Evolutionary conservation across 2,888 invertebrate species (phyloP), one percentile per base, ranked within the genome.

Genomic region (Cataglyphis albicans): DNA sequence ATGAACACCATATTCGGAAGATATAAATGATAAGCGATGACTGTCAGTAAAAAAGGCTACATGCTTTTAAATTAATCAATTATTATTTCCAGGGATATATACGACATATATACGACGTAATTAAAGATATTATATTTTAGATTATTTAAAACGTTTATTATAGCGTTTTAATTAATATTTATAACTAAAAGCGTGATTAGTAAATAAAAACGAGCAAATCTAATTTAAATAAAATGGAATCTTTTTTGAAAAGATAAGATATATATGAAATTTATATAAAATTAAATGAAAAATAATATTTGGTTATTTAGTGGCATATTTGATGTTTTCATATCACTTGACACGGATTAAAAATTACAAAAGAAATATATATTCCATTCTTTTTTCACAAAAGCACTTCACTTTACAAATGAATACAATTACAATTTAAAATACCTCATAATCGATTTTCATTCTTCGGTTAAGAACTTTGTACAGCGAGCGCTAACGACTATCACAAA

Each of bases 391-490:
- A n/a, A 55, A 38, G 38, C 52, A 32, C 35, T 68, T 6, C 25
- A n/a, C 15, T 41, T 55, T 41, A 38, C 29, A 38, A 52, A 5
- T 25, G 7, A 6, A 7, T 38, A 32, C 35, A 35, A 21, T 76
- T 25, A n/a, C 70, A 38, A 72, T 41, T 70, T 57, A 32, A 38
- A 72, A 41, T 32, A 2, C 72, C 32, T 78, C 41, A 44, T 76
- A 21, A 76, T 59, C 78, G 72, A 78, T 59, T 57, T 44, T 21
- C 70, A 78, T 78, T 78, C 72, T 80, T 72, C 32, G 59, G 44
- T 44, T 59, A 59, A 80, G 59, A 59, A 80, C 44, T 59, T 80
- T n/a, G 57, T 59, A 18, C 18, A 18, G 6, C 32, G 73, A 59
- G 44, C 44, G 59, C 25, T 44, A 78, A 80, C 35, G 35, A 48